A percentile compares a stretch with the other conserved stretches of the same genome.
phyloP scores from a whole-genome alignment of 2,113 vertebrate genomes.

The Eudorcas thomsonii region DNA sequence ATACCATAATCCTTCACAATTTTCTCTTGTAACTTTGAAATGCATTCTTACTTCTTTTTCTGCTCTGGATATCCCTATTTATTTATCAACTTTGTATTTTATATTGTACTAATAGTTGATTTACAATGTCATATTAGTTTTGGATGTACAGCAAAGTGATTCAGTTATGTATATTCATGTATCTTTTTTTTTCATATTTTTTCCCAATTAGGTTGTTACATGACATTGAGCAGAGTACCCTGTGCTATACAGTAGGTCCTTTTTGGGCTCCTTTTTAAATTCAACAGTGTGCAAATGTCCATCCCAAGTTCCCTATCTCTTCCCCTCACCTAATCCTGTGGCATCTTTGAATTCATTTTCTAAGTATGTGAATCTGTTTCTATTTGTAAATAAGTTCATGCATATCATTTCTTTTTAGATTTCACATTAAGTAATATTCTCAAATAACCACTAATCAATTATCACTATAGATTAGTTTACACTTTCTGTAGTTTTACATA shows the following conservation, averaged over 20 bases:
- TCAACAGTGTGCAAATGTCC: not conserved
- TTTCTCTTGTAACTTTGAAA: not conserved
- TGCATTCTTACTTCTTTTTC: not conserved
- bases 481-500: not conserved
- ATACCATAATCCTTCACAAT: not conserved
- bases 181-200: not conserved
- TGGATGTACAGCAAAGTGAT: not conserved
- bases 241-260: not conserved
- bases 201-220: not conserved
- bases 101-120: not conserved
- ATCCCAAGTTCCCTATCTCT: not conserved
- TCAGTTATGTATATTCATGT: not conserved
- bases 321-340: not conserved
- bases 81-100: not conserved
- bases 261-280: not conserved
- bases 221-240: not conserved
- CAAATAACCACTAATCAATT: fast-evolving
- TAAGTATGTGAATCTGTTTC: not conserved
- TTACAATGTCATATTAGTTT: not conserved
- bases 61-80: not conserved
- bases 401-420: not conserved
- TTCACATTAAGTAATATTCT: not conserved
- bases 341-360: not conserved
- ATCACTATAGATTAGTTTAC: not conserved
- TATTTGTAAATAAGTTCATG: not conserved